Evolutionary conservation across 53 echinoderm and acorn worm species (phyloP).

Genomic region (Mesocentrotus franciscanus): DNA sequence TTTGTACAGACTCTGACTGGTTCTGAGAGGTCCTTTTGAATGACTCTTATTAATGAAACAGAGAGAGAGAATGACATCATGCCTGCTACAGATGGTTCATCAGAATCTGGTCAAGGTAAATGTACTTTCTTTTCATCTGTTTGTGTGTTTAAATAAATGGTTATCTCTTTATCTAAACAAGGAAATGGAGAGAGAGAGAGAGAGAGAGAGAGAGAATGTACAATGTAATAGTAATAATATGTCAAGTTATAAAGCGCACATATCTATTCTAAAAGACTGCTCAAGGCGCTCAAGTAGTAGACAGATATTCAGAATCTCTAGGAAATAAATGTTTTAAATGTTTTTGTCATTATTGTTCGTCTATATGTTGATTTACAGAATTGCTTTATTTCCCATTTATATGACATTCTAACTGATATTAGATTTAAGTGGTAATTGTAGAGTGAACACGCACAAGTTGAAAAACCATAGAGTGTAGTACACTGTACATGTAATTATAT

Average conservation of each 20-base stretch:
- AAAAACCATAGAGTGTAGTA: no score
- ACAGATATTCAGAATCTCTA: no score
- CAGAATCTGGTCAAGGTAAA: conserved; percentile 60
- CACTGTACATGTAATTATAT: background rate
- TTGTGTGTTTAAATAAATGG: background rate
- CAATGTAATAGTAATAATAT: background rate
- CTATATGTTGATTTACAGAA: no score
- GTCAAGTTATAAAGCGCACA: background rate
- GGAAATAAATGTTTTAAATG: no score
- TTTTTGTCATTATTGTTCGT: no score
- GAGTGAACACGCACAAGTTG: no score
- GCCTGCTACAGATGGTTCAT: conserved; percentile 43
- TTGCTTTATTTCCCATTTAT: no score
- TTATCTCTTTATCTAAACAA: no score
- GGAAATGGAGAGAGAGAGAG: background rate
- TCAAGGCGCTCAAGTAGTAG: no score
- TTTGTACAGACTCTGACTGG: background rate
- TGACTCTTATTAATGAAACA: conserved; percentile 10
- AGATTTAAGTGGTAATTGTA: no score
- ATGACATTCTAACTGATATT: no score
- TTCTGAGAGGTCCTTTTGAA: conserved; percentile 2
- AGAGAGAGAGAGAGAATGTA: background rate
- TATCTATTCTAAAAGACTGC: no score
- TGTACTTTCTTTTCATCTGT: background rate
- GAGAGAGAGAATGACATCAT: conserved; percentile 49